Evolutionary conservation across 2,888 invertebrate species (phyloP), one percentile per base, ranked within the genome.

Genomic region (Craniophora ligustri): DNA sequence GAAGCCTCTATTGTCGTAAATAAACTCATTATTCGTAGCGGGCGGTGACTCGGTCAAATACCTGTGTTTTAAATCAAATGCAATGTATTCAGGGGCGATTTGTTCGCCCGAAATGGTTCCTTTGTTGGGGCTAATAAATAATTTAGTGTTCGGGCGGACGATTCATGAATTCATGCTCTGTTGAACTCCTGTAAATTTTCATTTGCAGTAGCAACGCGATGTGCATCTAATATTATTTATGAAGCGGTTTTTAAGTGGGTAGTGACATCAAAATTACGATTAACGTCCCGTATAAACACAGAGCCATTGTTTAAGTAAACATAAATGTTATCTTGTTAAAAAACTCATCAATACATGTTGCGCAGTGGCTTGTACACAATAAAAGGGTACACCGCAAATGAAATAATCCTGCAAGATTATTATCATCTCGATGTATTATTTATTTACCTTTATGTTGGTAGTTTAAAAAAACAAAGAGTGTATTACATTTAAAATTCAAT

Each of bases 401-500:
- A 76, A 74, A 77, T 68, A 76, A 77, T 75, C 67, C 67, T 55
- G 55, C 64, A 59, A 72, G 73, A 79, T 76, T 76, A 75, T 73
- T 72, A 75, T 74, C 72, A 30, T 66, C 57, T 39, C 50, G 28
- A 59, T 49, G 67, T 67, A 78, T 76, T 76, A 76, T 77, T 75
- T 76, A 76, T 71, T 67, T 67, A 64, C 67, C 49, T 75, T 78
- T 66, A 74, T 65, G 62, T 58, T 62, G 72, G 70, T 75, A 75
- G 71, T 76, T 81, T 74, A 74, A 80, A 76, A 82, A 83, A 82
- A 85, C 84, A 84, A 84, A 82, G 80, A 83, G 71, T 72, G 67
- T 76, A 81, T 84, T 81, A 82, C 86, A 88, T 88, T 87, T 87
- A 84, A 88, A 88, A 86, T 82, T 88, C 85, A 88, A 88, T 87